Evolutionary conservation across 2,888 invertebrate genomes (phyloP), one percentile per base, ranked within the genome.

Genomic region (Dicranocentrus wangi): DNA sequence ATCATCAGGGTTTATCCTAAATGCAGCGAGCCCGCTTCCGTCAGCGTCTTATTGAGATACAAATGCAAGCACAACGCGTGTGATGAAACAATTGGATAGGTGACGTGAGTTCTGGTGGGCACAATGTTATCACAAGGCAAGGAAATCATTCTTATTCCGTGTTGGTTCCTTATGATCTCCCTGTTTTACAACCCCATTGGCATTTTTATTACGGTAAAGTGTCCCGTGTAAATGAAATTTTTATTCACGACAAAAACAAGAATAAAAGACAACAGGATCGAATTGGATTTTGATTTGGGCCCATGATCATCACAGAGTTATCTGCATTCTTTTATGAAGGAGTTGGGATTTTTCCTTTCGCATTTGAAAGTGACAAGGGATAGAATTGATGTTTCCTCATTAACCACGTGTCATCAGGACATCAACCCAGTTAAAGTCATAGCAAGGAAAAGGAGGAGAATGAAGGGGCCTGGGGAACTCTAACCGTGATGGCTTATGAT

Each of bases 381-480:
- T 23, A 53, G 28, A 78, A 70, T 78, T 78, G 78, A 77, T 78
- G 78, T 69, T 77, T 78, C 70, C 78, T 78, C 78, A 78, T 78
- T 78, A 78, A 78, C 69, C 70, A 77, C 70, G 70, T 77, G 77
- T 77, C 77, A 77, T 78, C 78, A 70, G 47, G 32, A 66, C 27
- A 76, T 69, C 43, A 76, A 25, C 27, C 32, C 60, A 68, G 65
- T 75, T 55, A 51, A 75, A 73, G 73, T 61, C 60, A 71, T 28
- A 66, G 47, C 32, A 61, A 19, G 32, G 5, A 32, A 3, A 32
- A 32, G 32, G 10, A 10, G 32, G 10, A 10, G 10, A 32, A 7
- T 32, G 5, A 7, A 7, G 32, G 32, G 3, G 10, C 10, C 32
- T 32, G 32, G 32, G 32, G 32, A 32, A 10, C 32, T 8, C n/a